phyloP scores from a whole-genome alignment of 2,888 invertebrate genomes.

The Spodoptera picta region DNA sequence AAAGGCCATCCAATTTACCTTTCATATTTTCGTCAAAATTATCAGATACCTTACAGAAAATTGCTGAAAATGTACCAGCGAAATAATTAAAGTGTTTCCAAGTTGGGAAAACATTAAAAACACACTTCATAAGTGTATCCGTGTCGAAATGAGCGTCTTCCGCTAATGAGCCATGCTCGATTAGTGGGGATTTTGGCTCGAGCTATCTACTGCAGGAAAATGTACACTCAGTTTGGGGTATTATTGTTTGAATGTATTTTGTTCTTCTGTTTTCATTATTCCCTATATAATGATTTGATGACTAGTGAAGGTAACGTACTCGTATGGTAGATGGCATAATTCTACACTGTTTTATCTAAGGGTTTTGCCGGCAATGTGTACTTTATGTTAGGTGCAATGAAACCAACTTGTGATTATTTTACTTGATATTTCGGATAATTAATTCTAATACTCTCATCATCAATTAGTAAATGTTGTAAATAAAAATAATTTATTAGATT shows the following conservation, averaged over 20 bases:
- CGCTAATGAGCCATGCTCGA: conserved; percentile 70
- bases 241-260: conserved; percentile 10
- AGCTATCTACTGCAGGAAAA: conserved; percentile 32
- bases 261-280: background rate
- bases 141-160: conserved; percentile 67
- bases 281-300: no score
- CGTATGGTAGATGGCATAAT: no score
- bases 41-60: background rate
- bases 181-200: conserved; percentile 64
- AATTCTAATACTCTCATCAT: no score
- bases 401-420: no score
- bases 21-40: background rate
- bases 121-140: conserved; percentile 66
- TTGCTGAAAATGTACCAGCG: conserved; percentile 18
- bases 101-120: conserved; percentile 60
- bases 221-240: conserved; percentile 19
- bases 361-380: no score
- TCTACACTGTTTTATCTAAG: no score
- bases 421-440: no score
- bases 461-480: no score
- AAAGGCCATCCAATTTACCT: no score
- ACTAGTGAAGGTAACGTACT: no score
- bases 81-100: conserved; percentile 33
- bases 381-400: no score
- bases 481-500: no score